Base-by-base conservation (phyloP, 2,797 vertebrate species). In the Thripadectes ignobilis region DNA sequence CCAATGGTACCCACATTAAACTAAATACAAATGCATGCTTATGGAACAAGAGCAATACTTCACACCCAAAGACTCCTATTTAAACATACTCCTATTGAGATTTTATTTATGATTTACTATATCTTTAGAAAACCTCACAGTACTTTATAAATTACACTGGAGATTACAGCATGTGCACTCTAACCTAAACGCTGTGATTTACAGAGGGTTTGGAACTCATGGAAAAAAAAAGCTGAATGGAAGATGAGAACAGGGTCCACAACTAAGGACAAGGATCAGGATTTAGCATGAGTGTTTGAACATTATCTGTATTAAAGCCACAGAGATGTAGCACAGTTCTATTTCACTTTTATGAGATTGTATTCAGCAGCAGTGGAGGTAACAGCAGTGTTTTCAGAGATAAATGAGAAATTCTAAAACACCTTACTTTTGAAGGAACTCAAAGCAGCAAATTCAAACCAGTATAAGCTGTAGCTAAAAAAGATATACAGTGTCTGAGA, bases 111-210 rank as follows among this genome's bases (percentile, higher is more conserved):
- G 57, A 74, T 90, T 94, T 94, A 79, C 30, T 32, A 5, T 81
- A 68, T 73, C 23, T 61, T 49, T 91, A 85, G 74, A 89, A 84
- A 95, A 94, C 43, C 62, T 91, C 78, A 72, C 83, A 57, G 51
- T 76, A 68, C 12, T 81, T 92, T 92, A 77, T 62, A 82, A 80
- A 93, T 76, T 79, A 78, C 32, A 80, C 45, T 1, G 52, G 59
- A 87, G 39, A 46, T 83, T 77, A 49, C 8, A 45, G 45, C 21
- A 15, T 57, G 46, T 76, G 46, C 10, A n/a, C 45, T 88, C 39
- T 94, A 85, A 83, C 49, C 20, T 86, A 91, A 96, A 94, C 71
- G 77, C 38, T 38, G n/a, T 59, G 74, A 76, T 93, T 95, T 79
- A 73, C 45, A 85, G 89, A 74, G 82, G 73, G 45, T 77, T 74